Percentiles rank a stretch among this genome's conserved stretches.
These are phyloP conservation scores for Lottia scabra DNA, from an alignment of 2,888 invertebrate species.

Conservation along the genomic window DNA sequence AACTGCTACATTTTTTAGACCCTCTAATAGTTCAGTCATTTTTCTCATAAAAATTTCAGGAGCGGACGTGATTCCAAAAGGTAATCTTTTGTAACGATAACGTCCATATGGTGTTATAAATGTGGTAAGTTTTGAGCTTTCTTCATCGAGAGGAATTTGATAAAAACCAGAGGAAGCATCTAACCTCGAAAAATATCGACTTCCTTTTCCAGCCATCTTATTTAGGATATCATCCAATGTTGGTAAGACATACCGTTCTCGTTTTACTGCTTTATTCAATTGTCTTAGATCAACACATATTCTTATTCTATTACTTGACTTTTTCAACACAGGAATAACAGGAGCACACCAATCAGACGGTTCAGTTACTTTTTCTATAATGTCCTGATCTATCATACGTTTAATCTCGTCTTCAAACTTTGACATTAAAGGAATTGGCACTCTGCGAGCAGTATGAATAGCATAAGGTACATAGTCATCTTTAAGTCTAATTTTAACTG, in stretches of 20 bases:
- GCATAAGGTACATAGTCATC: background rate
- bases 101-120: background rate
- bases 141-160: background rate
- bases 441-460: background rate
- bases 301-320: background rate
- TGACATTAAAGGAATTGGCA: background rate
- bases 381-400: background rate
- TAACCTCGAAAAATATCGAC: background rate
- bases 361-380: background rate
- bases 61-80: background rate
- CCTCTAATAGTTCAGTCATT: background rate
- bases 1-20: background rate
- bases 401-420: background rate
- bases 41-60: background rate
- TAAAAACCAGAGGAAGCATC: background rate
- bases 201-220: background rate
- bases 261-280: background rate
- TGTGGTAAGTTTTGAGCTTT: background rate
- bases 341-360: background rate
- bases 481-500: background rate
- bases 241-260: background rate
- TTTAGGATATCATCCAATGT: background rate
- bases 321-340: background rate
- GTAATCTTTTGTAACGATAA: no score
- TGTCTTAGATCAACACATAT: background rate